Percentiles rank a stretch among this genome's conserved stretches.
Evolutionary conservation across 2,797 vertebrate species (phyloP).

Genomic region (Pteronotus mesoamericanus): DNA sequence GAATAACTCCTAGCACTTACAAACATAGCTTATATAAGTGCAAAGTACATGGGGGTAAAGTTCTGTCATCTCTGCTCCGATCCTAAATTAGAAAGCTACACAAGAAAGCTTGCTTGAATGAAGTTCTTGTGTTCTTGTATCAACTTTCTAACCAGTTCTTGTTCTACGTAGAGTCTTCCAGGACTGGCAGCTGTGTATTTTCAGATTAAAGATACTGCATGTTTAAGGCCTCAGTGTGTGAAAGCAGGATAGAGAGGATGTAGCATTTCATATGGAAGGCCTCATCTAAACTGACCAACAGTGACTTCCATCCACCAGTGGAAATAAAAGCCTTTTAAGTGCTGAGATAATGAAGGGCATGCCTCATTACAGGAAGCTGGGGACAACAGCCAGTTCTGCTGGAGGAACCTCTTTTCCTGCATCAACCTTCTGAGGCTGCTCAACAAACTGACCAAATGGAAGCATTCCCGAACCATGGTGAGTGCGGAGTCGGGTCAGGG

Average conservation of each 20-base stretch:
- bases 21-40: not conserved
- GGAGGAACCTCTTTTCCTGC: conserved; percentile 97
- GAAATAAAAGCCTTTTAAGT: not conserved
- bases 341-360: not conserved
- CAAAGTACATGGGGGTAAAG: not conserved
- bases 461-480: conserved; percentile 98
- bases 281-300: not conserved
- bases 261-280: not conserved
- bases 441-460: conserved; percentile 98
- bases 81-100: not conserved
- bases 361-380: conserved; percentile 89
- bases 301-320: not conserved
- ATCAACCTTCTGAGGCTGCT: conserved; percentile 95
- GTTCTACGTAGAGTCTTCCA: not conserved
- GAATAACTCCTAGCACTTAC: conserved; percentile 13
- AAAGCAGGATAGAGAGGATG: not conserved
- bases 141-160: not conserved
- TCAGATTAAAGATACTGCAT: not conserved
- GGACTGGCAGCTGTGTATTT: not conserved
- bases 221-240: not conserved
- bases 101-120: not conserved
- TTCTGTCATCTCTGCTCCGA: not conserved
- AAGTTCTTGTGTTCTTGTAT: not conserved
- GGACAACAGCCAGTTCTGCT: conserved; percentile 95
- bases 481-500: conserved; percentile 46